Conservation (phyloP, 2,797 vertebrate genomes). For the Alfaro cultratus region DNA sequence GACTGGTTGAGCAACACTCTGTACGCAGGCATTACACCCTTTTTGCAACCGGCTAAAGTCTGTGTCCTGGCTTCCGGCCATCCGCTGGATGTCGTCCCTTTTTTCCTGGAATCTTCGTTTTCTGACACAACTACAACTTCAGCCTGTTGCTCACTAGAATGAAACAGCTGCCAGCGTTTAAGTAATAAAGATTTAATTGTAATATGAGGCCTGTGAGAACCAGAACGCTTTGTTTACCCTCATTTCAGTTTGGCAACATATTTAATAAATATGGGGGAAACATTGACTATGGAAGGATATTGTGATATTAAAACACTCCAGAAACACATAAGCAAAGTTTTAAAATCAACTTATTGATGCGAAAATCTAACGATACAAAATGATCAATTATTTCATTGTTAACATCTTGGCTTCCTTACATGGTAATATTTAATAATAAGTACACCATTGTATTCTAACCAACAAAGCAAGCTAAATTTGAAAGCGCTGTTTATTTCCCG, state of each 20-base stretch:
- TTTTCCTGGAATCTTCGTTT: background rate
- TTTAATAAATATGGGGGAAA: background rate
- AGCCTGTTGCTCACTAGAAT: conserved; percentile 2
- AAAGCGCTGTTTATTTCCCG: conserved; percentile 9
- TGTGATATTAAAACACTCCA: background rate
- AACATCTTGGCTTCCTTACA: background rate
- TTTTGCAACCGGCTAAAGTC: background rate
- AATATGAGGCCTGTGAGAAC: conserved; percentile 43
- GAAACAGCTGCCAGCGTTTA: conserved; percentile 41
- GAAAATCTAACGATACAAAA: background rate
- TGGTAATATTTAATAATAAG: background rate
- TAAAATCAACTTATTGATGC: background rate
- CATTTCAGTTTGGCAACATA: background rate
- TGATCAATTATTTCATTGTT: background rate
- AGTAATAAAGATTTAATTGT: conserved; percentile 28
- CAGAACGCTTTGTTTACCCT: background rate
- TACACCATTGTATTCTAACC: background rate
- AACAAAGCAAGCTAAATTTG: background rate
- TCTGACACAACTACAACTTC: background rate
- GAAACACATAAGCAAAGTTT: background rate
- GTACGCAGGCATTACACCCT: background rate
- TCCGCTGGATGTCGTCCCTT: background rate
- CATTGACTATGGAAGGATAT: background rate
- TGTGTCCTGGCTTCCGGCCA: background rate
- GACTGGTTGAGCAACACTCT: conserved; percentile 1